These are phyloP conservation scores for Agonopterix subpropinquella DNA, from an alignment of 2,888 invertebrate genomes.

Conservation along the genomic window DNA sequence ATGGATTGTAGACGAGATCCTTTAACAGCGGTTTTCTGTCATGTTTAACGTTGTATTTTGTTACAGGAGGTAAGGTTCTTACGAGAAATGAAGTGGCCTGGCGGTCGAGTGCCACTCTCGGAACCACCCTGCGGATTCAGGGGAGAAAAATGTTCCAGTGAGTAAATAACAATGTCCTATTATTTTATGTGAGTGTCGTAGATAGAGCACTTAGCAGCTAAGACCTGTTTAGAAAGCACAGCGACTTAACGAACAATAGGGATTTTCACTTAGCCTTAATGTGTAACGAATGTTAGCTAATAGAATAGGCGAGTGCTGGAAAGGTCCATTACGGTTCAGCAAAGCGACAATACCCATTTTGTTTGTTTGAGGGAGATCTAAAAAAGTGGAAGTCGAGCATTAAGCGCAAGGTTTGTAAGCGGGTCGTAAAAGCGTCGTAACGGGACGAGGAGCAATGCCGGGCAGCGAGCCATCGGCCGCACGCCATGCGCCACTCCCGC, in stretches of 20 bases:
- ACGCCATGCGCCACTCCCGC: conserved; percentile 53
- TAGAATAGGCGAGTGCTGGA: conserved; percentile 39
- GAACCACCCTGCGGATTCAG: conserved; percentile 94
- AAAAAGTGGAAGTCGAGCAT: conserved; percentile 46
- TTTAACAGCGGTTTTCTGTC: neutral
- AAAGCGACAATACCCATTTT: conserved; percentile 25
- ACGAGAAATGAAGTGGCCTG: conserved; percentile 85
- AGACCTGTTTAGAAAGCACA: neutral
- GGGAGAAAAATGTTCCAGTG: conserved; percentile 93
- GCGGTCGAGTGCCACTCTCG: conserved; percentile 84
- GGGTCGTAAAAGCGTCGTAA: conserved; percentile 52
- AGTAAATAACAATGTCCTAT: conserved; percentile 51
- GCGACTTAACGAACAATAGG: conserved; percentile 7
- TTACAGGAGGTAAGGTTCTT: conserved; percentile 84
- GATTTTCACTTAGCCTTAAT: conserved; percentile 28
- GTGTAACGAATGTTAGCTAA: conserved; percentile 39
- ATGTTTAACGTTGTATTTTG: neutral
- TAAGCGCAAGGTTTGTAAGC: conserved; percentile 55
- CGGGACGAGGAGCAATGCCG: conserved; percentile 22
- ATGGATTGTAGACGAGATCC: conserved; percentile 17
- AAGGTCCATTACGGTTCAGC: conserved; percentile 30
- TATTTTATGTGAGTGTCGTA: neutral
- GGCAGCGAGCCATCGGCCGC: conserved; percentile 42
- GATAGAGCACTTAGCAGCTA: neutral
- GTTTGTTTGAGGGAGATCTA: conserved; percentile 33